Conservation (phyloP, 2,888 invertebrate species). For the Napeogenes sylphis region DNA sequence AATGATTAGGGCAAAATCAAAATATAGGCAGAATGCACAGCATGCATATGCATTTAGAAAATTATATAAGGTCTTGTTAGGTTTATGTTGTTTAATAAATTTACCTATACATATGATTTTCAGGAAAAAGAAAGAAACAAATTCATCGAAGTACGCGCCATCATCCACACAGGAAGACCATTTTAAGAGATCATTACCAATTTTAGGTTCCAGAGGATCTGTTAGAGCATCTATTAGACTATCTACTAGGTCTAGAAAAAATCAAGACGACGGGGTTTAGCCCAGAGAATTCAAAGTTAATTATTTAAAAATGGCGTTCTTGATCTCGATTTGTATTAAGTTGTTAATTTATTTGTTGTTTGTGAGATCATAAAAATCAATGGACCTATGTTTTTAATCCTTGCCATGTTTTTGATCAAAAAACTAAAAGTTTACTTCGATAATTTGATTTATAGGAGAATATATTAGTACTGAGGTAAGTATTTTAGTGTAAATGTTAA, state of each 20-base stretch:
- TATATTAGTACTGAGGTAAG: too few species aligned
- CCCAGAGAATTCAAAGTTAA: constrained; percentile 9
- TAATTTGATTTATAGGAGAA: too few species aligned
- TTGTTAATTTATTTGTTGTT: constrained; percentile 2
- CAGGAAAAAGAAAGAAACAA: constrained; percentile 49
- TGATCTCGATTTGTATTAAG: constrained; percentile 2
- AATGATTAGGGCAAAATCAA: constrained; percentile 9
- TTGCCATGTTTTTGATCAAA: too few species aligned
- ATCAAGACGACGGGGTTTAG: constrained; percentile 35
- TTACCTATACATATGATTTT: constrained; percentile 10
- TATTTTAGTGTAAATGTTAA: too few species aligned
- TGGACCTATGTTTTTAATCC: too few species aligned
- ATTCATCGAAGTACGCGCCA: constrained; percentile 48
- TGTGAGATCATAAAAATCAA: too few species aligned
- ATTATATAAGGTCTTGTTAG: too few species aligned
- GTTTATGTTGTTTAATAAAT: too few species aligned
- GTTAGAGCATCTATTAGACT: constrained; percentile 58
- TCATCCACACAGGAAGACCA: constrained; percentile 42
- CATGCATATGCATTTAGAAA: too few species aligned
- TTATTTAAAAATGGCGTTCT: neutral
- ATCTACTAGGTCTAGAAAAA: constrained; percentile 45
- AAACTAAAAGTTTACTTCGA: too few species aligned
- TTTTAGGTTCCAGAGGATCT: constrained; percentile 60
- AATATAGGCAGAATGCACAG: too few species aligned
- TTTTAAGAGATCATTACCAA: constrained; percentile 56